Evolutionary conservation across 2,113 vertebrate genomes (phyloP).

Genomic region (Himantopus leucocephalus): DNA sequence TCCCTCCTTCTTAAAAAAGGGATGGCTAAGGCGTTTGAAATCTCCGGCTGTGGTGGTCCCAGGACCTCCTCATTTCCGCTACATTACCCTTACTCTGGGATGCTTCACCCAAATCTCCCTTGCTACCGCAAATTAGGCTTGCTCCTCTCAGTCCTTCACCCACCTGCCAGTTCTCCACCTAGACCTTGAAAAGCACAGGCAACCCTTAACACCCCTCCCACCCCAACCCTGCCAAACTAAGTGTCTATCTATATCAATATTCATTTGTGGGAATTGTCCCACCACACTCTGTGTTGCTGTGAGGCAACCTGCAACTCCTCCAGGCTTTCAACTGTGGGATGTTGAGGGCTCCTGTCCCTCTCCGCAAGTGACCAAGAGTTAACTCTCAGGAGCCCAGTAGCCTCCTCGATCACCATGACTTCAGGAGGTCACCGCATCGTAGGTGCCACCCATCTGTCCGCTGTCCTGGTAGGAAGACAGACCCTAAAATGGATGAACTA

Average conservation of each 20-base stretch:
- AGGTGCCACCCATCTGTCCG: neutral
- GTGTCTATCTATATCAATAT: rapidly evolving
- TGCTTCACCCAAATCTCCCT: neutral
- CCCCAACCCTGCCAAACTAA: rapidly evolving
- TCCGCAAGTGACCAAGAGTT: neutral
- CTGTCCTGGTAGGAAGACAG: neutral
- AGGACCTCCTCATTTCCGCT: neutral
- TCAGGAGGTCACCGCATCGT: rapidly evolving
- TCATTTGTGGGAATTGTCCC: neutral
- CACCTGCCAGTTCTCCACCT: neutral
- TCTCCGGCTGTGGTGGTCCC: rapidly evolving
- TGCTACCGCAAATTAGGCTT: neutral
- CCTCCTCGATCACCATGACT: neutral
- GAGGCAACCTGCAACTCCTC: neutral
- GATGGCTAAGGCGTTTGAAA: neutral
- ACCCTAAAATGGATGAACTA: neutral
- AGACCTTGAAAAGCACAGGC: neutral
- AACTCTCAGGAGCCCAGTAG: neutral
- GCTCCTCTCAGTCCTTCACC: neutral
- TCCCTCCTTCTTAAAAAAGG: neutral
- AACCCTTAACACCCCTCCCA: neutral
- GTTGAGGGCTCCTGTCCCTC: neutral
- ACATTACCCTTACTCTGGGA: neutral
- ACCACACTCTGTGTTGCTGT: neutral
- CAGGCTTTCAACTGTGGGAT: neutral